phyloP scores from a whole-genome alignment of 2,888 invertebrate species.

The Amphipoea lucens region DNA sequence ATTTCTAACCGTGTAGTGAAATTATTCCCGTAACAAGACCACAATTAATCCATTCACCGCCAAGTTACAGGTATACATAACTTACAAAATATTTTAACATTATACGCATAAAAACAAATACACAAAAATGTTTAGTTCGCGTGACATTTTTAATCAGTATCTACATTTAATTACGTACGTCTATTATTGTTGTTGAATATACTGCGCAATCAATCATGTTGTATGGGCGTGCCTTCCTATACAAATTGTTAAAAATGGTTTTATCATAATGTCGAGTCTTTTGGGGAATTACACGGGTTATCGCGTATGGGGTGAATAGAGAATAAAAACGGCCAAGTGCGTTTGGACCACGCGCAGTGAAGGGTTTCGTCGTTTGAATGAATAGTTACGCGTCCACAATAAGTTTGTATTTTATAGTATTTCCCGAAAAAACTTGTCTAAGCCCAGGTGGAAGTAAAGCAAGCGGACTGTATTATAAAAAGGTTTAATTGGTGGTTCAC shows the following conservation, averaged over 20 bases:
- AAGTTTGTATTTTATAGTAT: neutral
- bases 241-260: slow-evolving; percentile 62
- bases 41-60: slow-evolving; percentile 34
- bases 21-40: slow-evolving; percentile 15
- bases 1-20: neutral
- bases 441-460: too few species aligned
- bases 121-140: slow-evolving; percentile 70
- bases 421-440: neutral
- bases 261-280: slow-evolving; percentile 52
- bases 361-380: neutral
- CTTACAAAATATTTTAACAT: slow-evolving; percentile 30
- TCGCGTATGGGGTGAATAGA: neutral
- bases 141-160: slow-evolving; percentile 71
- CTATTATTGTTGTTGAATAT: slow-evolving; percentile 54
- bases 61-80: slow-evolving; percentile 11
- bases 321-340: neutral
- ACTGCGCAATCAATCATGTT: slow-evolving; percentile 62
- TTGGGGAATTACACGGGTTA: slow-evolving; percentile 39
- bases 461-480: too few species aligned
- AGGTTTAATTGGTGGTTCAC: too few species aligned
- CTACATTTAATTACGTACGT: slow-evolving; percentile 68
- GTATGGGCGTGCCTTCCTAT: slow-evolving; percentile 54
- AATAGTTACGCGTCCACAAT: neutral
- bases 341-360: too few species aligned
- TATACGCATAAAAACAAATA: slow-evolving; percentile 55